phyloP scores from a whole-genome alignment of 2,797 vertebrate genomes.

The Zalophus californianus region DNA sequence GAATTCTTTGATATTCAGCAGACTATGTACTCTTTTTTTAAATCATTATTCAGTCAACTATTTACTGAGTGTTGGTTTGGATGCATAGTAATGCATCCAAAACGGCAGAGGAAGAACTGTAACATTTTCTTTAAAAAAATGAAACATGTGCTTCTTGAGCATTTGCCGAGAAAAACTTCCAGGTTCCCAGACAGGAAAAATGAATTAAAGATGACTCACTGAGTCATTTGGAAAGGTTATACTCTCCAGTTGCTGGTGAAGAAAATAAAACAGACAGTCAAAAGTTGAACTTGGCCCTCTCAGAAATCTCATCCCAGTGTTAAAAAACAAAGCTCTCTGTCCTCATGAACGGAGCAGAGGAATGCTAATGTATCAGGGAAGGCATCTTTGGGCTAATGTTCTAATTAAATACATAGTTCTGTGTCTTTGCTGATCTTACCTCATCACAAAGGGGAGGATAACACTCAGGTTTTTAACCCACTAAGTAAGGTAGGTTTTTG shows the following conservation, averaged over 20 bases:
- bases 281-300: conserved; percentile 52
- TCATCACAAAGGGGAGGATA: background rate
- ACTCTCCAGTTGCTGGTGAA: conserved; percentile 21
- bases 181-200: conserved; percentile 65
- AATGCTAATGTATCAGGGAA: background rate
- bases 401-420: conserved; percentile 40
- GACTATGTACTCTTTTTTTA: background rate
- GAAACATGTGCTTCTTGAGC: conserved; percentile 50
- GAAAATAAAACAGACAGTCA: conserved; percentile 72
- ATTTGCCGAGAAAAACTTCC: conserved; percentile 68
- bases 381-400: conserved; percentile 10
- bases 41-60: conserved; percentile 31
- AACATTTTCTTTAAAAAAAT: conserved; percentile 72
- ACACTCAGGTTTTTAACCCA: background rate
- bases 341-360: background rate
- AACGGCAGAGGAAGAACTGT: conserved; percentile 61
- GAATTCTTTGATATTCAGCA: conserved; percentile 45
- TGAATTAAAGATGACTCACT: conserved; percentile 70
- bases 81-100: background rate
- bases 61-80: background rate
- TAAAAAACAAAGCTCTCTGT: conserved; percentile 24
- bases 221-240: conserved; percentile 69
- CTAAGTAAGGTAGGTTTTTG: background rate
- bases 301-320: conserved; percentile 13
- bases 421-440: background rate